A percentile compares a stretch with the other conserved stretches of the same genome.
These are phyloP conservation scores for Carposina sasakii DNA, from an alignment of 1,140 invertebrate species.

Conservation along the genomic window DNA sequence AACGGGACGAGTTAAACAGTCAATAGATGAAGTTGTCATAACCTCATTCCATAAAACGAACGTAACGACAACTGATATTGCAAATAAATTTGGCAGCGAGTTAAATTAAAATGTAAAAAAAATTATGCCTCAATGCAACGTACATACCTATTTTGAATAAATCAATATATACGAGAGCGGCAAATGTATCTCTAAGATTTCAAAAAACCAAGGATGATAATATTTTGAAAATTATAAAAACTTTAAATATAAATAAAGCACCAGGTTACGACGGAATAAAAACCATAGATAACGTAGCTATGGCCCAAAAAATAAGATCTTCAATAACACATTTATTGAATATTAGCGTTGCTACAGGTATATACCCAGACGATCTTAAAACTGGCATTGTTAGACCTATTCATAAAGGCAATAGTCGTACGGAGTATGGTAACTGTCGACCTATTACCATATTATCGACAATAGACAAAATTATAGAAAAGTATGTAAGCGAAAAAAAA, in stretches of 20 bases:
- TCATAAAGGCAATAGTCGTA: background rate
- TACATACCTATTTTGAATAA: background rate
- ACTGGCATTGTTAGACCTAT: background rate
- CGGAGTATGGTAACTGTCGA: background rate
- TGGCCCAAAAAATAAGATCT: background rate
- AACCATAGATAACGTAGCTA: background rate
- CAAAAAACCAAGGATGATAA: background rate
- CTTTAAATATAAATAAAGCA: background rate
- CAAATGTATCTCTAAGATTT: background rate
- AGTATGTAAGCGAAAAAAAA: background rate
- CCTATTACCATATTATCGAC: background rate
- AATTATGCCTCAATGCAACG: background rate
- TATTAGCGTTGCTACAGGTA: background rate
- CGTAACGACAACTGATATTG: background rate
- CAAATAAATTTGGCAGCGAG: background rate
- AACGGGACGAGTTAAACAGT: background rate
- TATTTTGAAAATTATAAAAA: background rate
- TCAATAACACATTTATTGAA: background rate
- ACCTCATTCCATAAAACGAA: background rate
- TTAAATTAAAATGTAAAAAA: background rate
- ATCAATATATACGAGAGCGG: background rate
- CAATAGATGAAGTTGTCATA: background rate
- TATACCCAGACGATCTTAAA: background rate
- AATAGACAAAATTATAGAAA: background rate
- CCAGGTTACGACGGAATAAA: background rate